phyloP scores from a whole-genome alignment of 2,888 invertebrate species.

The Baccha elongata region DNA sequence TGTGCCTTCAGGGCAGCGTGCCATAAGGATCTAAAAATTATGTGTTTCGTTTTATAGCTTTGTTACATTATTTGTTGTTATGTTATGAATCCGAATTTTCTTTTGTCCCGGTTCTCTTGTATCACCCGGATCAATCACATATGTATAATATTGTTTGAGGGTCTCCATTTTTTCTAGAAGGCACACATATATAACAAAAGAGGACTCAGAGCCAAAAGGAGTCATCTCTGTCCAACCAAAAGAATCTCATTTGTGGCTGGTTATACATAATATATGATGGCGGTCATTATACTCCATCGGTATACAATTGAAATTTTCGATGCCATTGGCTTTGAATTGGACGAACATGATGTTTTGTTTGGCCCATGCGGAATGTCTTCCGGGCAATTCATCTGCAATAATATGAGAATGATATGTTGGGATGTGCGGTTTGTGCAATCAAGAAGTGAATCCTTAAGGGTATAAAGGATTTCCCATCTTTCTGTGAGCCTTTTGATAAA shows the following conservation, averaged over 20 bases:
- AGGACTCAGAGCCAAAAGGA: slow-evolving; percentile 15
- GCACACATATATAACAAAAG: slow-evolving; percentile 1
- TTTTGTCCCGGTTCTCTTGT: slow-evolving; percentile 25
- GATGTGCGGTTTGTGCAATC: slow-evolving; percentile 36
- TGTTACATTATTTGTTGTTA: slow-evolving; percentile 56
- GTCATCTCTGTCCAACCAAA: slow-evolving; percentile 21
- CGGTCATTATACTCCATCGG: slow-evolving; percentile 63
- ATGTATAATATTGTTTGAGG: slow-evolving; percentile 21
- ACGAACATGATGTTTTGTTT: slow-evolving; percentile 14
- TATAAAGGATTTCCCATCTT: slow-evolving; percentile 15
- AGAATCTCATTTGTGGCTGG: slow-evolving; percentile 62
- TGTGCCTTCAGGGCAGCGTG: neutral
- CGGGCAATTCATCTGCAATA: slow-evolving; percentile 54
- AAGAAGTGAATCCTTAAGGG: slow-evolving; percentile 36
- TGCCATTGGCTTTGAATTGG: slow-evolving; percentile 47
- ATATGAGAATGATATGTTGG: slow-evolving; percentile 39
- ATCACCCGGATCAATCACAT: slow-evolving; percentile 37
- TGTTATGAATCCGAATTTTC: slow-evolving; percentile 38
- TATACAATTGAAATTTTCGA: slow-evolving; percentile 64
- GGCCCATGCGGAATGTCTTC: slow-evolving; percentile 21
- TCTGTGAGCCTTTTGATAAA: slow-evolving; percentile 48
- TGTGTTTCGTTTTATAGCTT: slow-evolving; percentile 53
- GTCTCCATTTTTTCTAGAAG: neutral
- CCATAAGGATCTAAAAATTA: slow-evolving; percentile 49
- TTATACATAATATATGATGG: too few species aligned